Conservation (phyloP, 1,140 invertebrate genomes). For the Idris sp. region DNA sequence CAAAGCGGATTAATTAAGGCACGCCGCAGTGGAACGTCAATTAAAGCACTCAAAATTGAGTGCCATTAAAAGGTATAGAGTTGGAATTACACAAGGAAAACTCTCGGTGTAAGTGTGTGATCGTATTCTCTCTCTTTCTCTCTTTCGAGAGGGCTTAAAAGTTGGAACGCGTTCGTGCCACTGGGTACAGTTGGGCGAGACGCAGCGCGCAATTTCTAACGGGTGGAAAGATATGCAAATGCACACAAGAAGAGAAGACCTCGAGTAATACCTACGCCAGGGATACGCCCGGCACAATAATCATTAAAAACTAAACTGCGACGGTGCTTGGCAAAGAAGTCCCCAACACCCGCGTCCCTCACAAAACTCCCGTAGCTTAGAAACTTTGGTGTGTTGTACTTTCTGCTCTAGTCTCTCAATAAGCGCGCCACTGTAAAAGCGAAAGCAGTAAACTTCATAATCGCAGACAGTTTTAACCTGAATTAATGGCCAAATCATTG, state of each 20-base stretch:
- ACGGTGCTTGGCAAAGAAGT: conserved; percentile 35
- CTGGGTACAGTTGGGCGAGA: conserved; percentile 63
- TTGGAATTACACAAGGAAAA: conserved; percentile 60
- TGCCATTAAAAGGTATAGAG: conserved; percentile 70
- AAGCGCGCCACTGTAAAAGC: background rate
- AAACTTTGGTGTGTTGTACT: conserved; percentile 56
- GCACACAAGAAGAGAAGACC: conserved; percentile 57
- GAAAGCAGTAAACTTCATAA: conserved; percentile 39
- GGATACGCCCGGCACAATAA: conserved; percentile 70
- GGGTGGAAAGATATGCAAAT: conserved; percentile 76
- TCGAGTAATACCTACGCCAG: conserved; percentile 64
- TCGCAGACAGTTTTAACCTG: conserved; percentile 12
- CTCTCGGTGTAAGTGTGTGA: conserved; percentile 14
- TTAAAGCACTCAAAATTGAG: conserved; percentile 73
- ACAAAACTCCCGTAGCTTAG: conserved; percentile 43
- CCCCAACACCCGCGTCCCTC: conserved; percentile 6
- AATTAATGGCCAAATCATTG: conserved; percentile 37
- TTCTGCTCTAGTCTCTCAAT: conserved; percentile 12
- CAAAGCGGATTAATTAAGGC: conserved; percentile 73
- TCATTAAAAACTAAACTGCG: conserved; percentile 76
- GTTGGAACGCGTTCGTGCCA: conserved; percentile 67
- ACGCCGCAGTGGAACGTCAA: conserved; percentile 69
- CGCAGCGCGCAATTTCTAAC: conserved; percentile 70
- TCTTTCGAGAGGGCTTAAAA: conserved; percentile 72
- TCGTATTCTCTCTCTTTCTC: conserved; percentile 15